phyloP scores from a whole-genome alignment of 2,113 vertebrate genomes.

The Saguinus midas region DNA sequence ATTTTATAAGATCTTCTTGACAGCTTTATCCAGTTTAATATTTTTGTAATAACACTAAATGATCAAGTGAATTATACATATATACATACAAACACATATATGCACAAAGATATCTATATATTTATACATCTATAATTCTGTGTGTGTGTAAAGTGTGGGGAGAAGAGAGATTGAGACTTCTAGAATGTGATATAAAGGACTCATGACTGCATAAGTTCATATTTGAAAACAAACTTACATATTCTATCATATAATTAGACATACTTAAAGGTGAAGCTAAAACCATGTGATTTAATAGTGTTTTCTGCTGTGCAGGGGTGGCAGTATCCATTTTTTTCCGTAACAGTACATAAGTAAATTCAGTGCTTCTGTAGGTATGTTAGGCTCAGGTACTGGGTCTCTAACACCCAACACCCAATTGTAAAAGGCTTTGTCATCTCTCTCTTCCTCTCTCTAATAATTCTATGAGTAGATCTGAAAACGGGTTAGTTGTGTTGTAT shows the following conservation, averaged over 20 bases:
- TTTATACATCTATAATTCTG: background rate
- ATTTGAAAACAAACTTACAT: slow-evolving; percentile 10
- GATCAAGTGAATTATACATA: background rate
- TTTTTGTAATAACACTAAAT: slow-evolving; percentile 25
- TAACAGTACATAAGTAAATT: background rate
- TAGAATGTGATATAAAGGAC: background rate
- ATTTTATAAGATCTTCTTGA: slow-evolving; percentile 10
- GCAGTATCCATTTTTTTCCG: background rate
- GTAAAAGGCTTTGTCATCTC: background rate
- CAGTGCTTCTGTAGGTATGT: background rate
- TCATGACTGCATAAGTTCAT: background rate
- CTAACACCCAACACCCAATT: background rate
- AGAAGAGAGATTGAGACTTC: background rate
- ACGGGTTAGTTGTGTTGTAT: background rate
- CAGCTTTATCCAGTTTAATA: slow-evolving; percentile 7
- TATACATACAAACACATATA: background rate
- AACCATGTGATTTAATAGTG: background rate
- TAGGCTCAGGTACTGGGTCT: background rate
- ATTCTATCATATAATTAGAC: slow-evolving; percentile 14
- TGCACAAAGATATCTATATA: background rate
- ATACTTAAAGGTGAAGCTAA: background rate
- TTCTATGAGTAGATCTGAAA: background rate
- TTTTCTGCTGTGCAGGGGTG: background rate
- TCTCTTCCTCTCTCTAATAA: background rate
- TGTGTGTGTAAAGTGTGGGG: background rate